A percentile compares a stretch with the other conserved stretches of the same genome.
Conservation (phyloP, 2,888 invertebrate genomes). For the Diabrotica balteata region DNA sequence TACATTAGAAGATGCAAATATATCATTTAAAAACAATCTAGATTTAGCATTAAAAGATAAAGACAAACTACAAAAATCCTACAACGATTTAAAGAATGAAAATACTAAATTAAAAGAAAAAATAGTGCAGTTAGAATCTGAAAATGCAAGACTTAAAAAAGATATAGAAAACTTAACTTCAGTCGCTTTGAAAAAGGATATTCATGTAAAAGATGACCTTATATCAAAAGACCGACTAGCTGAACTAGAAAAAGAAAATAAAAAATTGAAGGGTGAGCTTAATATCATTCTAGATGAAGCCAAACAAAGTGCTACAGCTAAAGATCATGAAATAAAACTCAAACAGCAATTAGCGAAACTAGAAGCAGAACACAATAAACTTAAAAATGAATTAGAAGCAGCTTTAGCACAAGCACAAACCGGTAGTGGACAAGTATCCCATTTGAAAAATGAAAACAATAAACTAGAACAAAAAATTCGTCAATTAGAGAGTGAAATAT, state of each 20-base stretch:
- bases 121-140: conserved; percentile 37
- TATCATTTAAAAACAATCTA: conserved; percentile 43
- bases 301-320: conserved; percentile 28
- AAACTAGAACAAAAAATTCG: conserved; percentile 32
- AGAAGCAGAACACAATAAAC: conserved; percentile 30
- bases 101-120: conserved; percentile 32
- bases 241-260: conserved; percentile 39
- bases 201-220: conserved; percentile 26
- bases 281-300: conserved; percentile 37
- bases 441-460: conserved; percentile 36
- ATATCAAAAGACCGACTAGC: conserved; percentile 40
- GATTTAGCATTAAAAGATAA: conserved; percentile 33
- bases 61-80: conserved; percentile 20
- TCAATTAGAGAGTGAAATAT: conserved; percentile 35
- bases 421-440: conserved; percentile 2
- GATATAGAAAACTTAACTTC: conserved; percentile 34
- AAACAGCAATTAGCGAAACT: conserved; percentile 30
- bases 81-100: conserved; percentile 24
- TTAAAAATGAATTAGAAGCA: conserved; percentile 33
- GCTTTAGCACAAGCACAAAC: conserved; percentile 22
- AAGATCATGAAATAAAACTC: conserved; percentile 27
- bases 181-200: conserved; percentile 33
- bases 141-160: conserved; percentile 39
- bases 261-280: conserved; percentile 38
- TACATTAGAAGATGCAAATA: conserved; percentile 37